Percentiles rank a stretch among this genome's conserved stretches.
Evolutionary conservation across 2,797 vertebrate species (phyloP).

Genomic region (Nannoperca obscura): DNA sequence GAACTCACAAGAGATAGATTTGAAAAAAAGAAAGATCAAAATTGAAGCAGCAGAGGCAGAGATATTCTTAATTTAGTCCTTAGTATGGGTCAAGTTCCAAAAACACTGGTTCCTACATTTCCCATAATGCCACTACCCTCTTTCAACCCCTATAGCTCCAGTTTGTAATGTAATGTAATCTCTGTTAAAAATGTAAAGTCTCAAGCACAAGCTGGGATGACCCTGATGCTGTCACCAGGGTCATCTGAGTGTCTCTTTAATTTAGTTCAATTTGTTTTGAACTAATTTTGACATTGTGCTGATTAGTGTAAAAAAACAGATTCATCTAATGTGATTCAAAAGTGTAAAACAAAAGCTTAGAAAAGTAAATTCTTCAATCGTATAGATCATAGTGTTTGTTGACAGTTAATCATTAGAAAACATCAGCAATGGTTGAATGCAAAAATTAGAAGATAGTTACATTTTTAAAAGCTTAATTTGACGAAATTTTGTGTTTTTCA

Average conservation of each 20-base stretch:
- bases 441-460: background rate
- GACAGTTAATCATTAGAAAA: background rate
- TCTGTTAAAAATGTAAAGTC: background rate
- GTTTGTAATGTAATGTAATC: background rate
- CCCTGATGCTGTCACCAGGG: too few relatives aligned
- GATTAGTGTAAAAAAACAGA: background rate
- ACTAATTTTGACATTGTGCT: background rate
- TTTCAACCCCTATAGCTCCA: background rate
- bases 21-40: background rate
- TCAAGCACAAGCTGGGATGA: background rate
- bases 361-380: background rate
- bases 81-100: background rate
- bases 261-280: background rate
- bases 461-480: background rate
- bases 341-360: background rate
- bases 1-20: background rate
- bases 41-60: background rate
- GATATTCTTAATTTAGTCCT: background rate
- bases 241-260: background rate
- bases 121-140: background rate
- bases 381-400: background rate
- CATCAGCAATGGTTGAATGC: background rate
- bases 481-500: background rate
- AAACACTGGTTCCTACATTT: slow-evolving; percentile 1
- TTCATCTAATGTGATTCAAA: background rate